phyloP scores from a whole-genome alignment of 53 echinoderm and acorn worm species.

The Patiria pectinifera region DNA sequence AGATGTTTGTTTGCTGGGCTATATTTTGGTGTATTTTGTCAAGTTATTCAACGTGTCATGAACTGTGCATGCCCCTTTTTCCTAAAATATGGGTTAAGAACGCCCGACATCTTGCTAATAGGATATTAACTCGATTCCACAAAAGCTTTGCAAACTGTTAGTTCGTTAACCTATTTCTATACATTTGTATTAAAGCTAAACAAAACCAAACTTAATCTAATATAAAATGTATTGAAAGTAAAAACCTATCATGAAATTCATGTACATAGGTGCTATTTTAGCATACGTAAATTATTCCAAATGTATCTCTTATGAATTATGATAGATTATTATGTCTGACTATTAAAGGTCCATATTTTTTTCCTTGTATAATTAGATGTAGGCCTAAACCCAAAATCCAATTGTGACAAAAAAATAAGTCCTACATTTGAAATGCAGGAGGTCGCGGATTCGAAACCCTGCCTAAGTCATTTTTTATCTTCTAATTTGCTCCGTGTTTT shows the following conservation, averaged over 20 bases:
- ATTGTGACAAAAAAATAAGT: too few species aligned
- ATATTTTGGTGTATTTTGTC: conserved; percentile 22
- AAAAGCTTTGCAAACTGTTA: neutral
- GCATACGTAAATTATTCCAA: neutral
- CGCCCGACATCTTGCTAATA: neutral
- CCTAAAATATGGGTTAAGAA: conserved; percentile 4
- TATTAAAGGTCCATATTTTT: too few species aligned
- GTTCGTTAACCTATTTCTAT: neutral
- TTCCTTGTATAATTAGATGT: too few species aligned
- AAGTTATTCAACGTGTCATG: neutral
- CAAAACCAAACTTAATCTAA: too few species aligned
- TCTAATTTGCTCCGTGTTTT: neutral
- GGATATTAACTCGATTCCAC: neutral
- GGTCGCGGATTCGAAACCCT: too few species aligned
- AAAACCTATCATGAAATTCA: too few species aligned
- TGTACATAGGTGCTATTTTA: neutral
- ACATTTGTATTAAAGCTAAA: too few species aligned
- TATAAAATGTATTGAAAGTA: too few species aligned
- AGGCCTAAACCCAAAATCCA: too few species aligned
- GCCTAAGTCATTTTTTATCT: neutral
- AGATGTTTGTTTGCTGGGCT: conserved; percentile 55
- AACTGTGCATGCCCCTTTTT: neutral
- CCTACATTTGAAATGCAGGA: too few species aligned
- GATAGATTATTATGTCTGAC: too few species aligned
- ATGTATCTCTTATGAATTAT: too few species aligned